Evolutionary conservation across 2,797 vertebrate genomes (phyloP).

Genomic region (Botia almorhae): DNA sequence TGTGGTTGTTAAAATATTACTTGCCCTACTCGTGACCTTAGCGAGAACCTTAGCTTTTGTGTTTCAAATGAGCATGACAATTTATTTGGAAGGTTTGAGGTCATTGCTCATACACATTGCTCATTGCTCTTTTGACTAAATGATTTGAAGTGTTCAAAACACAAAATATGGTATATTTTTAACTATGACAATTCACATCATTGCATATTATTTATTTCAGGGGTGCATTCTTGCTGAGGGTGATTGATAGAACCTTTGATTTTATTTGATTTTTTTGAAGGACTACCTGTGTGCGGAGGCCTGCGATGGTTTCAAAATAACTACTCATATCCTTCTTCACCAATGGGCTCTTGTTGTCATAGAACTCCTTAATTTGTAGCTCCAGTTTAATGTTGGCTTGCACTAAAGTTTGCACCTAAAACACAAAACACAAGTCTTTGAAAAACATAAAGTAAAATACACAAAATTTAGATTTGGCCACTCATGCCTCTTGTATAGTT

Average conservation of each 20-base stretch:
- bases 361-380: slow-evolving; percentile 72
- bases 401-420: slow-evolving; percentile 74
- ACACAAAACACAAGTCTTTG: neutral
- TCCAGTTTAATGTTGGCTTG: slow-evolving; percentile 74
- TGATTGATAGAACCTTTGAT: slow-evolving; percentile 1
- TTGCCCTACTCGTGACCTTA: neutral
- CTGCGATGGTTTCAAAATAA: slow-evolving; percentile 67
- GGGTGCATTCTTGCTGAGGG: neutral
- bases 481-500: too few relatives aligned
- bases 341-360: slow-evolving; percentile 36
- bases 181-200: neutral
- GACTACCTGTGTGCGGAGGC: slow-evolving; percentile 69
- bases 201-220: neutral
- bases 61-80: neutral
- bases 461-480: too few relatives aligned
- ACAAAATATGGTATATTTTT: neutral
- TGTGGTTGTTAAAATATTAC: neutral
- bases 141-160: neutral
- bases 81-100: neutral
- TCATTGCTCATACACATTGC: neutral
- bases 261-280: too few relatives aligned
- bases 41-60: neutral
- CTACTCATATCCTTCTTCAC: slow-evolving; percentile 56
- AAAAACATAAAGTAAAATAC: neutral
- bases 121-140: neutral